These are phyloP conservation scores for Gopherus evgoodei DNA, from an alignment of 2,113 vertebrate genomes.

Conservation along the genomic window DNA sequence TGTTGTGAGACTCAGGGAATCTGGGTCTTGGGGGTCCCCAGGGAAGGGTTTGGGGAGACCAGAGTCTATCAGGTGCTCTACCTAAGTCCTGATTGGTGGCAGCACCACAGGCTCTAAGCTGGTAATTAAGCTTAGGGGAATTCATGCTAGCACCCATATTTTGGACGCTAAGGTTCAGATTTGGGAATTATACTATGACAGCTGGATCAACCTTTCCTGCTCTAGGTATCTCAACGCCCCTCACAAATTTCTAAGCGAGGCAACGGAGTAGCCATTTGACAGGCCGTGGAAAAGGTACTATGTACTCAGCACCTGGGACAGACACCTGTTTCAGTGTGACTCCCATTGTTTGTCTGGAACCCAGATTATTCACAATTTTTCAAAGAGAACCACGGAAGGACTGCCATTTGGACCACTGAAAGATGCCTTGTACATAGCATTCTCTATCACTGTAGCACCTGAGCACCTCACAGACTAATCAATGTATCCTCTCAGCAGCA, in stretches of 20 bases:
- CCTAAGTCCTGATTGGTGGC: too few species aligned
- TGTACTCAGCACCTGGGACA: rapidly evolving
- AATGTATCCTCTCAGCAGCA: neutral
- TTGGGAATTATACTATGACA: too few species aligned
- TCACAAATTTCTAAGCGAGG: neutral
- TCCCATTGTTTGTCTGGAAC: neutral
- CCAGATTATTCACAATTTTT: neutral
- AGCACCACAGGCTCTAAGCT: too few species aligned
- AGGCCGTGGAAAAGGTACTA: neutral
- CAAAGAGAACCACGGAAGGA: neutral
- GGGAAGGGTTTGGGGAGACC: too few species aligned
- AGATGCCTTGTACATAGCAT: rapidly evolving
- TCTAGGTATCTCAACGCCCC: rapidly evolving
- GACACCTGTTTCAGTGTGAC: neutral
- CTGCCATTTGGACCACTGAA: rapidly evolving
- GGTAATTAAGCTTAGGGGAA: too few species aligned
- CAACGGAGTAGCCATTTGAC: rapidly evolving
- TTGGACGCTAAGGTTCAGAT: too few species aligned
- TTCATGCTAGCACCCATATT: too few species aligned
- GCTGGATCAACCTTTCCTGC: rapidly evolving
- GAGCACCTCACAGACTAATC: neutral
- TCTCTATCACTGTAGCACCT: rapidly evolving
- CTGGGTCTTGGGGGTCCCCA: too few species aligned
- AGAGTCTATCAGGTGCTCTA: too few species aligned
- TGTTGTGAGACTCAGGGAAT: too few species aligned